Evolutionary conservation across 2,888 invertebrate species (phyloP).

Genomic region (Cyaniris semiargus): DNA sequence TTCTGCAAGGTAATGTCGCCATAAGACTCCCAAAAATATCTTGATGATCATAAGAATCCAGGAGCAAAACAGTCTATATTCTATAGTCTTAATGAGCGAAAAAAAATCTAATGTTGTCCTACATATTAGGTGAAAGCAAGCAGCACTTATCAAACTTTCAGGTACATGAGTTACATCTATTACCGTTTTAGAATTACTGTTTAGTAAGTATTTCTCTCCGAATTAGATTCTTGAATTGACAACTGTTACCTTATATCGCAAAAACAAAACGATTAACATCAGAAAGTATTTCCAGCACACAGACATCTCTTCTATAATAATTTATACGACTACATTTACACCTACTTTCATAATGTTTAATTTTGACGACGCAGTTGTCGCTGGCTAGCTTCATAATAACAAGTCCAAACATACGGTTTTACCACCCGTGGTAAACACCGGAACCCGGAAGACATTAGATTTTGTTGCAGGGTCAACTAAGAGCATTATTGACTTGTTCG

Average conservation of each 20-base stretch:
- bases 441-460: slow-evolving; percentile 35
- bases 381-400: slow-evolving; percentile 67
- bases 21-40: no score
- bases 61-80: no score
- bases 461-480: slow-evolving; percentile 21
- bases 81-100: no score
- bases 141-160: no score
- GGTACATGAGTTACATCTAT: no score
- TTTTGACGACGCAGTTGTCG: slow-evolving; percentile 56
- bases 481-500: background rate
- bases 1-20: no score
- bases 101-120: no score
- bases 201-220: no score
- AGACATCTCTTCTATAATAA: slow-evolving; percentile 52
- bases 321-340: slow-evolving; percentile 51
- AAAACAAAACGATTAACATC: background rate
- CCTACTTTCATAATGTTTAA: slow-evolving; percentile 57
- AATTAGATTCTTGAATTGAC: no score
- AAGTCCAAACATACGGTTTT: slow-evolving; percentile 67
- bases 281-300: slow-evolving; percentile 33
- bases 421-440: slow-evolving; percentile 55
- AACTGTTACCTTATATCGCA: background rate
- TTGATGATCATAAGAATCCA: no score
- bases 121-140: no score
- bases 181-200: no score